A percentile compares a stretch with the other conserved stretches of the same genome.
phyloP scores from a whole-genome alignment of 2,797 vertebrate species.

The Morelia viridis region DNA sequence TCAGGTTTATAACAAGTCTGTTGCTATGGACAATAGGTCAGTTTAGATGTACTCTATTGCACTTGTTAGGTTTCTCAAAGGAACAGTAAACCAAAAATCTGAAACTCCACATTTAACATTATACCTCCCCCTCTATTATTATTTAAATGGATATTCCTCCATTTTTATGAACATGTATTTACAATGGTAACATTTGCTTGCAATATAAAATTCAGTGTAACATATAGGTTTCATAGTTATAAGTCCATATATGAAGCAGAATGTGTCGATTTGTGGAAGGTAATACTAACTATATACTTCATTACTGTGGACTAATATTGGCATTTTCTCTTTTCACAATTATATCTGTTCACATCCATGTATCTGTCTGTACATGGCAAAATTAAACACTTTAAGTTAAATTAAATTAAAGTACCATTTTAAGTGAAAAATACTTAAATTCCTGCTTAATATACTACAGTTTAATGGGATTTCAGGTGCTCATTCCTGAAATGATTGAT shows the following conservation, averaged over 20 bases:
- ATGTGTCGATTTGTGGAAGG: not conserved
- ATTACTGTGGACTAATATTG: not conserved
- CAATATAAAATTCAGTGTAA: not conserved
- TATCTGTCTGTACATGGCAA: not conserved
- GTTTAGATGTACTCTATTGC: not conserved
- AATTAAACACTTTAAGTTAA: not conserved
- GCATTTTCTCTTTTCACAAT: not conserved
- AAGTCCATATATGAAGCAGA: not conserved
- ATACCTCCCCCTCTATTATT: constrained; percentile 26
- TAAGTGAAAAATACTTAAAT: not conserved
- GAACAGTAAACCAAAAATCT: not conserved
- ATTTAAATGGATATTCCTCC: constrained; percentile 24
- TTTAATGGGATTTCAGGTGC: not conserved
- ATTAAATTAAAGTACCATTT: not conserved
- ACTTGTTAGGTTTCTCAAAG: constrained; percentile 21
- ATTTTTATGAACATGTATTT: not conserved
- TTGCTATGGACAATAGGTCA: not conserved
- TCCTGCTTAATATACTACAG: not conserved
- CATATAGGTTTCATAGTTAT: not conserved
- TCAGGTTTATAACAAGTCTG: not conserved
- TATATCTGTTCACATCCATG: not conserved
- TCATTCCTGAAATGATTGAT: not conserved
- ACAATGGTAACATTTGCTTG: not conserved
- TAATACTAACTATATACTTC: not conserved
- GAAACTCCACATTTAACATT: not conserved